Conservation (phyloP, 2,797 vertebrate species). For the Alosa sapidissima region DNA sequence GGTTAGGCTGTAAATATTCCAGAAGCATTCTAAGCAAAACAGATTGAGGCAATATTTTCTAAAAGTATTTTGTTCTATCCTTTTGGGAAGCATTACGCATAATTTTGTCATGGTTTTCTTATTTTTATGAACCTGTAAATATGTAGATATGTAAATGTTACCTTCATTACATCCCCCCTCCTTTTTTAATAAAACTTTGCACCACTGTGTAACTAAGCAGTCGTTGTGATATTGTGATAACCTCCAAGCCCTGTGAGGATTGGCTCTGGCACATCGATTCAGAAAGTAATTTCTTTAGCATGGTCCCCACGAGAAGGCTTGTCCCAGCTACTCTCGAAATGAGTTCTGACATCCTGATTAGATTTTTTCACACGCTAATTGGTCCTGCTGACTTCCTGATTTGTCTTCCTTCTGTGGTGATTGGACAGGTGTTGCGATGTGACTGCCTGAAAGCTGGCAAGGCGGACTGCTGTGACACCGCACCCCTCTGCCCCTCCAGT, state of each 20-base stretch:
- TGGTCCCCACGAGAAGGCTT: background rate
- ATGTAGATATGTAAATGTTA: background rate
- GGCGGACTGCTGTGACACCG: slow-evolving; percentile 66
- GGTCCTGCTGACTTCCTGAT: background rate
- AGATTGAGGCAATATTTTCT: background rate
- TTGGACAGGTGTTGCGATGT: slow-evolving; percentile 78
- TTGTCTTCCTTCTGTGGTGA: background rate
- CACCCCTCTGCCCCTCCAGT: slow-evolving; percentile 78
- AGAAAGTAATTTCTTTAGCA: background rate
- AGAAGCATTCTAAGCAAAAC: background rate
- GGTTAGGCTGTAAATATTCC: background rate
- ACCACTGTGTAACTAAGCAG: background rate
- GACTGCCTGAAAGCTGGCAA: slow-evolving; percentile 76
- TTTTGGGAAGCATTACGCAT: background rate
- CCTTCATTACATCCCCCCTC: background rate
- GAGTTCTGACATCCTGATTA: background rate
- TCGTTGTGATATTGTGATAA: background rate
- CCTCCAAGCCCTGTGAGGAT: background rate
- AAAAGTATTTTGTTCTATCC: background rate
- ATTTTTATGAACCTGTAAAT: background rate
- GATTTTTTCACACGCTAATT: background rate
- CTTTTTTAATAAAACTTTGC: slow-evolving; percentile 3
- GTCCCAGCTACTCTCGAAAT: background rate
- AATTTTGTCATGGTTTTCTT: background rate
- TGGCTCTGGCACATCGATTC: background rate